A percentile compares a stretch with the other conserved stretches of the same genome.
Evolutionary conservation across 2,888 invertebrate genomes (phyloP).

Genomic region (Cotesia congregata): DNA sequence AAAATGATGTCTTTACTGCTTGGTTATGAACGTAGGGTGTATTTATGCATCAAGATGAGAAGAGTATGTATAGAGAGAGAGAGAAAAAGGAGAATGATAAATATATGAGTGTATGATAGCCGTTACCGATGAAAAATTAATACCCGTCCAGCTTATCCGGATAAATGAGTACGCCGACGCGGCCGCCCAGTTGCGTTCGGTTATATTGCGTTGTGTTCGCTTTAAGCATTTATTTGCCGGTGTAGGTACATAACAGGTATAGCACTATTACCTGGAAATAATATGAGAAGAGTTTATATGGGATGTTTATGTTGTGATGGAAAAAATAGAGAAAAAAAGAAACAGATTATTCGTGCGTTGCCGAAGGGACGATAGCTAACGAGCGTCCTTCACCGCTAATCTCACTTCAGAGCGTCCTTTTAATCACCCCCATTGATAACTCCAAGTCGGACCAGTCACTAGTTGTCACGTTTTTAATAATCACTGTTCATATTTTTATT

Average conservation of each 20-base stretch:
- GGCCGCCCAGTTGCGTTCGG: constrained; percentile 25
- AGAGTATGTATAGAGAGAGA: neutral
- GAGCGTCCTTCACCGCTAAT: constrained; percentile 26
- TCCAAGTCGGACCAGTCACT: constrained; percentile 4
- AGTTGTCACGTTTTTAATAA: neutral
- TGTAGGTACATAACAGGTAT: neutral
- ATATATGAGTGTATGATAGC: constrained; percentile 27
- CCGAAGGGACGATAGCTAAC: constrained; percentile 21
- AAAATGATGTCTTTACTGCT: constrained; percentile 45
- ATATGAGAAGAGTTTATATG: neutral
- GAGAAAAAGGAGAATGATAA: neutral
- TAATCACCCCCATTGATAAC: constrained; percentile 27
- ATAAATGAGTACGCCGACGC: constrained; percentile 38
- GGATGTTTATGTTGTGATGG: neutral
- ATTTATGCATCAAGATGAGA: neutral
- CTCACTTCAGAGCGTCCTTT: constrained; percentile 22
- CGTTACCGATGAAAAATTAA: constrained; percentile 47
- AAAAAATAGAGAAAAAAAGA: constrained; percentile 7
- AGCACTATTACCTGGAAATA: neutral
- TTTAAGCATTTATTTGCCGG: neutral
- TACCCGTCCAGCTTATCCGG: constrained; percentile 45
- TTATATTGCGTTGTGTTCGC: neutral
- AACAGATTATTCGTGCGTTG: neutral
- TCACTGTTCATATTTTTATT: constrained; percentile 13
- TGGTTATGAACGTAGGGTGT: neutral